Evolutionary conservation across 2,888 invertebrate genomes (phyloP), one percentile per base, ranked within the genome.

Genomic region (Cephus rjabovi): DNA sequence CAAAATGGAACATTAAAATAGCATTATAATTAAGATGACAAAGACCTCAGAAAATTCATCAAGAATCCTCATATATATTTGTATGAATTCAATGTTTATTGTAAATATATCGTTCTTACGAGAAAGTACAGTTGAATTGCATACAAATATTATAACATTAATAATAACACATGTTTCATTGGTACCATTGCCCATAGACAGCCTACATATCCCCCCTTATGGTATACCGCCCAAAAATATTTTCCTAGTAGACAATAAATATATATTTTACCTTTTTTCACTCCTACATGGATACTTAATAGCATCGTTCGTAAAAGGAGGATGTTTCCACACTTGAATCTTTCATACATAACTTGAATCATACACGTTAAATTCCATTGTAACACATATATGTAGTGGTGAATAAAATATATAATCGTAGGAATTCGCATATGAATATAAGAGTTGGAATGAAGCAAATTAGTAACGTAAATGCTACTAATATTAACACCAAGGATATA

Each of bases 191-290:
- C 33, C 81, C 76, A 74, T 40, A 70, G 75, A 70, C 69, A 69
- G 70, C n/a, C 33, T n/a, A 70, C 12, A 37, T 4, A 23, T 37
- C 12, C 71, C 40, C 30, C 30, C 73, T 68, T 35, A 68, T 35
- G 15, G 71, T 79, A 75, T 12, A 81, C 77, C 77, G 81, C 77
- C 80, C 77, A 75, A 81, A 81, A 83, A 77, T 77, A 80, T 81
- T 74, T 80, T 34, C 69, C 79, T 75, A 76, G 74, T 83, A 34
- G 76, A 77, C 80, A 87, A 85, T 87, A 85, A 85, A 87, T 86
- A 84, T 80, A 80, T 83, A 76, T 78, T 81, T 79, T 83, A 79
- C n/a, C 73, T 74, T 80, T 76, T 69, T 71, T 75, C 79, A 37
- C 12, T 15, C 37, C 12, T 15, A 37, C 15, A 37, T 15, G 37